Conservation (phyloP, 1,140 invertebrate species). For the Drosophila albomicans region DNA sequence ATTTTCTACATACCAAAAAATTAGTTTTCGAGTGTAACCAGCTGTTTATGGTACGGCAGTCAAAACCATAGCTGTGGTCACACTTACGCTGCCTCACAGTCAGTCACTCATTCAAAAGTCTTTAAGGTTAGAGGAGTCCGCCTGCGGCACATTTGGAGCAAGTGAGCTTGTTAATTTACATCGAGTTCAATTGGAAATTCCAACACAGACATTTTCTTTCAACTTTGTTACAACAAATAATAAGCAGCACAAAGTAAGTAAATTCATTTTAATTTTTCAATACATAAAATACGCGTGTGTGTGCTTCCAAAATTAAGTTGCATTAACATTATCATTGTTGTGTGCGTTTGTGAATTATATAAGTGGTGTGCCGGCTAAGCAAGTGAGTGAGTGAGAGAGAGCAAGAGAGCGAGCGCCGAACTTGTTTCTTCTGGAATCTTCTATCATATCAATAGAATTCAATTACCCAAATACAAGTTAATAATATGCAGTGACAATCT, state of each 20-base stretch:
- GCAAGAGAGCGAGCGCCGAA: conserved; percentile 1
- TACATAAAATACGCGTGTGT: conserved; percentile 6
- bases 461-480: conserved; percentile 24
- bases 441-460: conserved; percentile 13
- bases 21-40: too few relatives aligned
- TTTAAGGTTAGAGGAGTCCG: conserved; percentile 62
- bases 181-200: conserved; percentile 56
- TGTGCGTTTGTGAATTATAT: conserved; percentile 55
- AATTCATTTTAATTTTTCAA: neutral
- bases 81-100: neutral
- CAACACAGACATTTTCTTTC: conserved; percentile 34
- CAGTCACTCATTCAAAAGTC: conserved; percentile 43
- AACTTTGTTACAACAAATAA: conserved; percentile 38
- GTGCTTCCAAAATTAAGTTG: conserved; percentile 1
- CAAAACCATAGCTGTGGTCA: neutral
- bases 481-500: conserved; percentile 1
- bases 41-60: too few relatives aligned
- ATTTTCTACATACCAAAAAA: too few relatives aligned
- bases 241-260: conserved; percentile 62
- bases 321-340: conserved; percentile 24
- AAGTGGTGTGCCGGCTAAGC: conserved; percentile 49
- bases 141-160: conserved; percentile 61
- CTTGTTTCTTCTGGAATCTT: conserved; percentile 68
- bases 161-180: conserved; percentile 71
- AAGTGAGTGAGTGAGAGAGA: conserved; percentile 43